Evolutionary conservation across 2,888 invertebrate genomes (phyloP).

Genomic region (Rapana venosa): DNA sequence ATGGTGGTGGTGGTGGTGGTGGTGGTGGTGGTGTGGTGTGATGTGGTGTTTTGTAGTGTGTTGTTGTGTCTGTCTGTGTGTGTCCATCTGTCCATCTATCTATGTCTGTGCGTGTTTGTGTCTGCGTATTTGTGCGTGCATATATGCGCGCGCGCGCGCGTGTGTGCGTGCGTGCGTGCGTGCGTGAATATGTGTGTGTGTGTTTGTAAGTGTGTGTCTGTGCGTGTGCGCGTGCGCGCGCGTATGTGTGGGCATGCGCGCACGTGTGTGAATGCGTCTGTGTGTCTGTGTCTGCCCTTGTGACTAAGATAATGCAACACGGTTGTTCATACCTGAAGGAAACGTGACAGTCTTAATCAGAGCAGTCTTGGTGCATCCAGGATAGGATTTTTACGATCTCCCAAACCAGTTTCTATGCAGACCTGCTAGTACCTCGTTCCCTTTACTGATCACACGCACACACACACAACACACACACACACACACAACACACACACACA

Average conservation of each 20-base stretch:
- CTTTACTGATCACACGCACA: neutral
- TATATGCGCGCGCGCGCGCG: constrained; percentile 3
- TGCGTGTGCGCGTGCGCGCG: no score
- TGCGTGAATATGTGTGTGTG: constrained; percentile 14
- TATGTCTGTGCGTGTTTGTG: neutral
- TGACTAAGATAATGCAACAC: no score
- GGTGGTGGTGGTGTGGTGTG: neutral
- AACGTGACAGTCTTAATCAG: no score
- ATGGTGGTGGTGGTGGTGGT: neutral
- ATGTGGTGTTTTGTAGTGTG: neutral
- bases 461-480: neutral
- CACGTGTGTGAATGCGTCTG: no score
- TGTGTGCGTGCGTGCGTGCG: constrained; percentile 5
- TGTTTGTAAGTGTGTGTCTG: neutral
- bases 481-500: neutral
- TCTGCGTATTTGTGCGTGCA: neutral
- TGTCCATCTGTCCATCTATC: neutral
- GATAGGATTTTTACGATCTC: no score
- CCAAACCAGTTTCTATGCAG: no score
- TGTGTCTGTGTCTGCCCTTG: no score
- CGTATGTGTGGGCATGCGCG: no score
- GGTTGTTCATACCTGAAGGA: no score
- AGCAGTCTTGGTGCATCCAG: no score
- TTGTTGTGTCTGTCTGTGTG: neutral
- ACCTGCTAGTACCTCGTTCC: neutral